phyloP scores from a whole-genome alignment of 2,797 vertebrate species.

The Eulemur mongoz region DNA sequence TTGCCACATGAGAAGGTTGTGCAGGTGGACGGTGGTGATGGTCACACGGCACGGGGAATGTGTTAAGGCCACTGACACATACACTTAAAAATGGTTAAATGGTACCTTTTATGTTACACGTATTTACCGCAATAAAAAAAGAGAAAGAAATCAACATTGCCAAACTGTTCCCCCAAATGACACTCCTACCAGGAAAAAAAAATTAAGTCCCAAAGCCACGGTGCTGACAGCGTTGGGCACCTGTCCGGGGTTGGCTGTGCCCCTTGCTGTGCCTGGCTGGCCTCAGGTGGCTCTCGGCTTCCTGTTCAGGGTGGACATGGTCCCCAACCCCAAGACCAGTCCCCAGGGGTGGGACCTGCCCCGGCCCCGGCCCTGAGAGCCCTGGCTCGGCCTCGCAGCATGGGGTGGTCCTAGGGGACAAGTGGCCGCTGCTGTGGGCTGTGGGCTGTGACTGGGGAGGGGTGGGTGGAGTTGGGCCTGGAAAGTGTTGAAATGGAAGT shows the following conservation, averaged over 20 bases:
- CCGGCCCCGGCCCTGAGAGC: not conserved
- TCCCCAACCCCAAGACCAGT: too few species aligned
- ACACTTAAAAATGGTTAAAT: rapidly evolving
- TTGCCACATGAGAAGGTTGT: not conserved
- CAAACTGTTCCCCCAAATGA: not conserved
- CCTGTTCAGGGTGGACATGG: not conserved
- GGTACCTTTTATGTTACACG: rapidly evolving
- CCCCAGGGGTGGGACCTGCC: not conserved
- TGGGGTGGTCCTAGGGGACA: not conserved
- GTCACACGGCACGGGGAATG: rapidly evolving
- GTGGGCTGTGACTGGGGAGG: not conserved
- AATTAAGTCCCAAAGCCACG: rapidly evolving
- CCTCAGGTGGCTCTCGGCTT: not conserved
- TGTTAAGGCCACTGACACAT: rapidly evolving
- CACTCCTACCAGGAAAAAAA: too few species aligned
- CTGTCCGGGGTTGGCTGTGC: not conserved
- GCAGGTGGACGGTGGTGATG: not conserved
- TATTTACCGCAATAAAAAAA: not conserved
- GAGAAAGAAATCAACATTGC: not conserved
- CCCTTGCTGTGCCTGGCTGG: rapidly evolving
- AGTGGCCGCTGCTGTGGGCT: not conserved
- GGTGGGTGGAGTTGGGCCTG: not conserved
- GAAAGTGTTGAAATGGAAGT: rapidly evolving
- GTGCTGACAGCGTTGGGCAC: not conserved
- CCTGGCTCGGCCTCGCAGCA: rapidly evolving